Percentiles rank a stretch among this genome's conserved stretches.
phyloP scores from a whole-genome alignment of 2,113 vertebrate genomes.

The Oncorhynchus gorbuscha region DNA sequence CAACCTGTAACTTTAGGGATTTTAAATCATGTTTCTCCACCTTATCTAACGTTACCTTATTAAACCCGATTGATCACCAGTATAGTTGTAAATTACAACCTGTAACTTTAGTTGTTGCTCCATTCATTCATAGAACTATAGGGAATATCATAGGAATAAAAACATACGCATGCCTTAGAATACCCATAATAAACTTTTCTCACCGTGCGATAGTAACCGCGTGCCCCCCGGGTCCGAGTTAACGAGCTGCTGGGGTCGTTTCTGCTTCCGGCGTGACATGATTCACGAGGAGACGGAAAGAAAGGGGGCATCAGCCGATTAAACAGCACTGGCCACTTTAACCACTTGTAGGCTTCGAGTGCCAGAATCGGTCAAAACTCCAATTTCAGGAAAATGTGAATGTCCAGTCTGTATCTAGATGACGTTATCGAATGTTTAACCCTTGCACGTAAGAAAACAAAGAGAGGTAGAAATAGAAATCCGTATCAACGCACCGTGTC shows the following conservation, averaged over 20 bases:
- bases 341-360: conserved; percentile 57
- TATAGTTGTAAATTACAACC: background rate
- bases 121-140: background rate
- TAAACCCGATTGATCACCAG: too few species aligned
- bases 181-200: conserved; percentile 54
- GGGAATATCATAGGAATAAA: background rate
- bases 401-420: background rate
- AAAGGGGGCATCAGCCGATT: conserved; percentile 66
- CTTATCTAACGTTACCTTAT: too few species aligned
- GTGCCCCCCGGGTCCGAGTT: conserved; percentile 76
- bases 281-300: conserved; percentile 70
- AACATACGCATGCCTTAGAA: conserved; percentile 17
- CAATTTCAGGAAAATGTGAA: conserved; percentile 9
- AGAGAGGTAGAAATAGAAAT: conserved; percentile 36
- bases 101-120: background rate
- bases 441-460: conserved; percentile 8
- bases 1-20: background rate
- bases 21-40: too few species aligned
- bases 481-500: conserved; percentile 57
- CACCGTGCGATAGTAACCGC: conserved; percentile 71
- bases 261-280: conserved; percentile 85
- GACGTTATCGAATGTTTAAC: background rate
- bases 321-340: conserved; percentile 50
- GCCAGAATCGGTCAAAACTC: conserved; percentile 25
- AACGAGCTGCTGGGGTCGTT: conserved; percentile 80